Evolutionary conservation across 2,797 vertebrate species (phyloP).

Genomic region (Chaenodraco wilsoni): DNA sequence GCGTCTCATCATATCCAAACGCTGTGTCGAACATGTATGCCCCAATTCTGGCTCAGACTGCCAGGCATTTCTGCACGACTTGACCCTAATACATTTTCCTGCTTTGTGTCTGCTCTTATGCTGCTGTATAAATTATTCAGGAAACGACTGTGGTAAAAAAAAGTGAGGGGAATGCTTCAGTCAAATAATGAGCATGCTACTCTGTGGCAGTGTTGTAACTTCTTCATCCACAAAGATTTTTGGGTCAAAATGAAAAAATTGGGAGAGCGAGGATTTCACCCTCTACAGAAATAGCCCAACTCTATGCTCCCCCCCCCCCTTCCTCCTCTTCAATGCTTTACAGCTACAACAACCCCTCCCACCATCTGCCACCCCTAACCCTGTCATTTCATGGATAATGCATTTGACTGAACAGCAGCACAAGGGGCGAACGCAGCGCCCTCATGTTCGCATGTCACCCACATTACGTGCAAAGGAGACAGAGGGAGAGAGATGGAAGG

Average conservation of each 20-base stretch:
- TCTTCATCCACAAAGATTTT: constrained; percentile 15
- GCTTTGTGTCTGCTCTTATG: constrained; percentile 66
- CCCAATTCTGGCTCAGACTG: constrained; percentile 64
- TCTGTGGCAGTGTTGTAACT: constrained; percentile 20
- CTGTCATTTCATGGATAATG: constrained; percentile 74
- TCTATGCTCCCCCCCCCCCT: no score
- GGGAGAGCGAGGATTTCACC: constrained; percentile 48
- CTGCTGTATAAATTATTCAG: constrained; percentile 76
- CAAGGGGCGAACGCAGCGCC: constrained; percentile 45
- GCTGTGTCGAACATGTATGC: constrained; percentile 56
- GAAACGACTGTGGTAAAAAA: constrained; percentile 73
- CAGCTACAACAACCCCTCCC: constrained; percentile 46
- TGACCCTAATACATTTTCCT: constrained; percentile 78
- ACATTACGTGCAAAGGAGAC: constrained; percentile 63
- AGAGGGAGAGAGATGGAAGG: constrained; percentile 31
- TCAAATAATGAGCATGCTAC: constrained; percentile 49
- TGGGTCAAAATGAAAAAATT: constrained; percentile 56
- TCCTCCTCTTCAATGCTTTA: neutral
- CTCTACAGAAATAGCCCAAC: constrained; percentile 36
- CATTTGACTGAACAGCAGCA: constrained; percentile 67
- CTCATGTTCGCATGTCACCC: constrained; percentile 67
- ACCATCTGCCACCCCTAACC: constrained; percentile 73
- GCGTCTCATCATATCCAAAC: constrained; percentile 49
- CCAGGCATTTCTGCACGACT: constrained; percentile 62
- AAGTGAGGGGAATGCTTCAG: constrained; percentile 55